phyloP scores from a whole-genome alignment of 2,888 invertebrate species.

The Boloria euphrosyne region DNA sequence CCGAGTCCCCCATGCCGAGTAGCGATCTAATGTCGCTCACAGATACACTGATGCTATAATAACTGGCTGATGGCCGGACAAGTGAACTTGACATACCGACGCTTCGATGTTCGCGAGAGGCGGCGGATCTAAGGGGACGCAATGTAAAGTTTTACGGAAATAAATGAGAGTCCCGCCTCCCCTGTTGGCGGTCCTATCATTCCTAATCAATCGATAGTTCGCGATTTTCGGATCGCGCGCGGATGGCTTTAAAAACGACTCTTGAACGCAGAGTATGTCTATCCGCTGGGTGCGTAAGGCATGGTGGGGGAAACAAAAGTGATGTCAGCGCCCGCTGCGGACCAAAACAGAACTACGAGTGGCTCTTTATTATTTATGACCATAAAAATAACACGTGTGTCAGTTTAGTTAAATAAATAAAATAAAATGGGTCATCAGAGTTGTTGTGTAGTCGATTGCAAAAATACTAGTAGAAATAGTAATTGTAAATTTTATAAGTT shows the following conservation, averaged over 20 bases:
- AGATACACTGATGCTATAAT: slow-evolving; percentile 25
- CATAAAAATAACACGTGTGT: no score
- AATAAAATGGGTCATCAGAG: no score
- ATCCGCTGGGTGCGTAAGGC: no score
- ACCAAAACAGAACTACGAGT: no score
- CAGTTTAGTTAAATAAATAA: no score
- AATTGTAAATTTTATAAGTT: no score
- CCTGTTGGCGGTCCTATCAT: background rate
- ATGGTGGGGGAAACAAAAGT: no score
- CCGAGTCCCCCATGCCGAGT: slow-evolving; percentile 8
- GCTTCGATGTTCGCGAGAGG: slow-evolving; percentile 37
- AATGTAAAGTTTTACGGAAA: slow-evolving; percentile 22
- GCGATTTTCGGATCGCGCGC: background rate
- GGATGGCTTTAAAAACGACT: slow-evolving; percentile 5
- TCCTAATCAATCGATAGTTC: background rate
- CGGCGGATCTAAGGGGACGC: slow-evolving; percentile 17
- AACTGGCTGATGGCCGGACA: slow-evolving; percentile 28
- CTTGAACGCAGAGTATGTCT: background rate
- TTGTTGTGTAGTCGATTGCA: no score
- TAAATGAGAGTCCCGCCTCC: slow-evolving; percentile 25
- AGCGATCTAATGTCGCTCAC: slow-evolving; percentile 16
- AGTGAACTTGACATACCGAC: slow-evolving; percentile 14
- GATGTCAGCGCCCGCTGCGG: no score
- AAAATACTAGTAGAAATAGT: no score
- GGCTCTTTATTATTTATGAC: no score